Evolutionary conservation across 2,113 vertebrate species (phyloP).

Genomic region (Mellivora capensis): DNA sequence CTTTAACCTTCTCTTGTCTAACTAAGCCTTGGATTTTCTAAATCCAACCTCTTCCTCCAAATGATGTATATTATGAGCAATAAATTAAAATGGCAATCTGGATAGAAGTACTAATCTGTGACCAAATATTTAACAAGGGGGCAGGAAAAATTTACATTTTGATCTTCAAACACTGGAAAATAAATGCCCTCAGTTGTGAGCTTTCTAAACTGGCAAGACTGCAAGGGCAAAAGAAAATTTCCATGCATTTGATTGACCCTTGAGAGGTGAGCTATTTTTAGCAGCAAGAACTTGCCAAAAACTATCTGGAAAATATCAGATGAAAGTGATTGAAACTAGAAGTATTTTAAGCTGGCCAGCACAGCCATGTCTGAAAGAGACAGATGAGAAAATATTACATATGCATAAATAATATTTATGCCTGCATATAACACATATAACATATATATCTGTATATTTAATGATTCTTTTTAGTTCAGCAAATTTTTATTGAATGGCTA

Average conservation of each 20-base stretch:
- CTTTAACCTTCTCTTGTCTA: neutral
- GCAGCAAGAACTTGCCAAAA: neutral
- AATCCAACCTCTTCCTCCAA: neutral
- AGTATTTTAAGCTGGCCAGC: neutral
- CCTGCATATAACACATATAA: neutral
- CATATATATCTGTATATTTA: neutral
- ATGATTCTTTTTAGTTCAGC: neutral
- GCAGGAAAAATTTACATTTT: constrained; percentile 61
- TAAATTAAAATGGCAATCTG: constrained; percentile 44
- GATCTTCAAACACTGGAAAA: constrained; percentile 60
- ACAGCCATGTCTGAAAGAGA: neutral
- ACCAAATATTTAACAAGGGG: constrained; percentile 70
- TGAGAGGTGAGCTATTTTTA: constrained; percentile 49
- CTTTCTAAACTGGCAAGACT: constrained; percentile 61
- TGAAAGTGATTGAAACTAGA: constrained; percentile 39
- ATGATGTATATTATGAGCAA: neutral
- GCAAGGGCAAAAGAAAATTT: constrained; percentile 63
- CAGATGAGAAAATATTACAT: neutral
- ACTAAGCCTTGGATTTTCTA: neutral
- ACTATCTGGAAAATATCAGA: constrained; percentile 45
- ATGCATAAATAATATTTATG: neutral
- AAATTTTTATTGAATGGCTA: neutral
- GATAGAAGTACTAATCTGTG: constrained; percentile 52
- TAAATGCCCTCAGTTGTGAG: constrained; percentile 61
- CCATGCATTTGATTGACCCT: constrained; percentile 38